phyloP scores from a whole-genome alignment of 2,888 invertebrate species.

The Acronicta leporina region DNA sequence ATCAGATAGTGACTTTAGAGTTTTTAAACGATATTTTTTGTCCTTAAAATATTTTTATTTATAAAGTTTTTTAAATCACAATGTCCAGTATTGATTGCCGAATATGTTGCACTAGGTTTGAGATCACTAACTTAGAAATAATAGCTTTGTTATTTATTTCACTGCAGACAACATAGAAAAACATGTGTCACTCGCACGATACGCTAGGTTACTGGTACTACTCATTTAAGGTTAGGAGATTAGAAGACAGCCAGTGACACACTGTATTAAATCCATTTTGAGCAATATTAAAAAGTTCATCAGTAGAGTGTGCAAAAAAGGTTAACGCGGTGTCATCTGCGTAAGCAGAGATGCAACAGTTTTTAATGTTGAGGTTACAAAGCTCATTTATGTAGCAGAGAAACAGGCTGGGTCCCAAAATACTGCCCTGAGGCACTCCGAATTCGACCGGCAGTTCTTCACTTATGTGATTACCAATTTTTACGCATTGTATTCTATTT shows the following conservation, averaged over 20 bases:
- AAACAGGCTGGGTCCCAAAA: slow-evolving; percentile 11
- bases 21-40: too few species aligned
- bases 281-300: slow-evolving; percentile 3
- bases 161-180: too few species aligned
- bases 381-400: slow-evolving; percentile 13
- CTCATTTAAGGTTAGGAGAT: slow-evolving; percentile 10
- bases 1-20: too few species aligned
- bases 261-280: slow-evolving; percentile 9
- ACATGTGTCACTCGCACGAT: too few species aligned
- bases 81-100: too few species aligned
- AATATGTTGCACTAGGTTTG: too few species aligned
- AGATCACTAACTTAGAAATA: too few species aligned
- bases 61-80: too few species aligned
- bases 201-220: too few species aligned
- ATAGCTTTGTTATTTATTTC: too few species aligned
- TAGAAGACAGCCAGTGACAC: slow-evolving; percentile 11
- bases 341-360: slow-evolving; percentile 3
- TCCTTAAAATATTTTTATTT: too few species aligned
- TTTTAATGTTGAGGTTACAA: neutral
- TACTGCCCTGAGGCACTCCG: slow-evolving; percentile 2
- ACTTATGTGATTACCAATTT: slow-evolving; percentile 2
- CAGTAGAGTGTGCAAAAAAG: neutral
- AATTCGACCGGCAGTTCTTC: neutral
- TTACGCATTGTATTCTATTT: slow-evolving; percentile 2
- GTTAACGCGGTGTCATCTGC: slow-evolving; percentile 5